Conservation (phyloP, 2,888 invertebrate species). For the Drosophila affinis region DNA sequence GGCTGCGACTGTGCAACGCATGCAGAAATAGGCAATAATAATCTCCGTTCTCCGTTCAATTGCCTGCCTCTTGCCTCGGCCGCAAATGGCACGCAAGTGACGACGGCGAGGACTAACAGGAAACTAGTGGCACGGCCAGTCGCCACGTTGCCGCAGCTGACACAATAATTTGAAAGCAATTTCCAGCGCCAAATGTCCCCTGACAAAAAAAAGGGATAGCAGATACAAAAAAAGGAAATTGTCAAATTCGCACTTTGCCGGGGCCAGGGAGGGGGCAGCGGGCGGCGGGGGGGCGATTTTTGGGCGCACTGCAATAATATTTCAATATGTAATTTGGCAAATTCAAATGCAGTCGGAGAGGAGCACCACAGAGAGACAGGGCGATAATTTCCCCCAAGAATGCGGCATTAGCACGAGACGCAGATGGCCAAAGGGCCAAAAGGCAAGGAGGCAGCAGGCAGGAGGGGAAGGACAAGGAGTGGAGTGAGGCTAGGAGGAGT, state of each 20-base stretch:
- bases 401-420: constrained; percentile 76
- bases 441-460: constrained; percentile 37
- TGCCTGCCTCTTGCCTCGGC: constrained; percentile 49
- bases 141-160: constrained; percentile 69
- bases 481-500: constrained; percentile 9
- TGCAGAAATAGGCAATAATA: constrained; percentile 76
- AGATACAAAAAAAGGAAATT: constrained; percentile 54
- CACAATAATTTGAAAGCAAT: constrained; percentile 83
- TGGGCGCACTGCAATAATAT: constrained; percentile 74
- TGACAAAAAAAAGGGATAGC: not conserved
- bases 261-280: constrained; percentile 38
- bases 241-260: constrained; percentile 80
- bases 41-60: constrained; percentile 76
- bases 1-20: constrained; percentile 57
- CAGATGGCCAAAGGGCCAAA: constrained; percentile 71
- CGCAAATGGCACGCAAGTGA: constrained; percentile 69
- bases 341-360: constrained; percentile 54
- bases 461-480: not conserved
- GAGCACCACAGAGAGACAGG: constrained; percentile 61
- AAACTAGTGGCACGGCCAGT: constrained; percentile 41
- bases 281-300: constrained; percentile 37
- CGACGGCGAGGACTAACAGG: too few relatives aligned
- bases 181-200: constrained; percentile 71
- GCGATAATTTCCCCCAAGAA: constrained; percentile 82
- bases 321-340: constrained; percentile 80